Conservation (phyloP, 1,140 invertebrate genomes). For the Rhizoglyphus robini region DNA sequence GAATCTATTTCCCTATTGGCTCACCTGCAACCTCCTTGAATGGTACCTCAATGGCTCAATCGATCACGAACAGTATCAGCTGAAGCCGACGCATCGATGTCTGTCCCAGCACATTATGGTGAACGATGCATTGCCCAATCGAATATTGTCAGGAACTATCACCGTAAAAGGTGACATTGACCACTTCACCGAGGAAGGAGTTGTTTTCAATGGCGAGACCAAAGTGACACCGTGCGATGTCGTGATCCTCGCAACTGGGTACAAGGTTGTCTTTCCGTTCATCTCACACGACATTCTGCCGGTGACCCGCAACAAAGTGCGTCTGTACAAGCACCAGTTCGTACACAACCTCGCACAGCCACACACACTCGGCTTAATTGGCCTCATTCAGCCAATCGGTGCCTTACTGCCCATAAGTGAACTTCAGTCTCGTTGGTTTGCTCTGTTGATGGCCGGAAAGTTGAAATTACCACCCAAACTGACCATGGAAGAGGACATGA, state of each 20-base stretch:
- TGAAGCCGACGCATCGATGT: conserved; percentile 37
- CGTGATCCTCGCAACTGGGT: conserved; percentile 37
- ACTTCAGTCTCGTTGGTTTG: conserved; percentile 39
- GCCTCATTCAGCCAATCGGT: conserved; percentile 40
- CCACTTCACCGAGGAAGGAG: conserved; percentile 30
- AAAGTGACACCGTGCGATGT: conserved; percentile 28
- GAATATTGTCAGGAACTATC: conserved; percentile 37
- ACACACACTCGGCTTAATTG: conserved; percentile 37
- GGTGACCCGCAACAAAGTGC: conserved; percentile 33
- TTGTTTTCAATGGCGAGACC: conserved; percentile 31
- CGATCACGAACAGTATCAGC: conserved; percentile 37
- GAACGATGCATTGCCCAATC: conserved; percentile 42
- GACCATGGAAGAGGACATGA: conserved; percentile 34
- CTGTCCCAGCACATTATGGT: conserved; percentile 41
- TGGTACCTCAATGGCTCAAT: conserved; percentile 30
- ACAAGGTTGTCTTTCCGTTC: conserved; percentile 34
- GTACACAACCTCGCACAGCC: conserved; percentile 30
- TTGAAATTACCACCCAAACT: conserved; percentile 26
- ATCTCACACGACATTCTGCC: conserved; percentile 27
- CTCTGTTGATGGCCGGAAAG: conserved; percentile 17
- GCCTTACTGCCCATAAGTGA: conserved; percentile 40
- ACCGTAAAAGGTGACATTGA: conserved; percentile 35
- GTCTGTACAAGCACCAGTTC: conserved; percentile 39
- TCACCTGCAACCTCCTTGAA: conserved; percentile 21
- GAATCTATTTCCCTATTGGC: conserved; percentile 20